Evolutionary conservation across 2,888 invertebrate genomes (phyloP), one percentile per base, ranked within the genome.

Genomic region (Mythimna loreyi): DNA sequence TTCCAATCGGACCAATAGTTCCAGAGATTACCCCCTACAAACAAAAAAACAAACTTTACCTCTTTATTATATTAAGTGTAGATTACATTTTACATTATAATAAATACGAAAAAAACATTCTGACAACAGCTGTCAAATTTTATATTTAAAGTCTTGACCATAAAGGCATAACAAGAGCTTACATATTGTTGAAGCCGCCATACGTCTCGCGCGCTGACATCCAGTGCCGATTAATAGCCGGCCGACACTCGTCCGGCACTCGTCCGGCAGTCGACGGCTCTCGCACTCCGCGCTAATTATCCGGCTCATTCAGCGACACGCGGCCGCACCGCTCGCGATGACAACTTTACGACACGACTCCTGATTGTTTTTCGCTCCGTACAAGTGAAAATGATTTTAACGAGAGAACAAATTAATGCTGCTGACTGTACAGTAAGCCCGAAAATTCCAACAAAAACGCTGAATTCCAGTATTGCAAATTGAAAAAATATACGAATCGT

Each of bases 241-340:
- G 57, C 16, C 52, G 36, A 52, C 63, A 60, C 67, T 57, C 60
- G 80, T 21, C 8, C 64, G 55, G 80, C 61, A n/a, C 56, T 78
- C 78, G 59, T 19, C 40, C 61, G 33, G 56, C 62, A 43, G 52
- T 67, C 78, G 71, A 19, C 33, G 61, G 72, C 60, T 21, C 49
- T 72, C 49, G 23, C 64, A 21, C 65, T 80, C 56, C n/a, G 3
- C 53, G 63, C 66, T 75, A 80, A 80, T 78, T 78, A 78, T 56
- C 56, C 49, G 65, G 21, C 25, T 62, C 70, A 75, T 62, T 80
- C 56, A 76, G 50, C 47, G 40, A 49, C 45, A 50, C 23, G 40
- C 58, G 25, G 21, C n/a, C 43, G 47, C 19, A 47, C 40, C 64
- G 61, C 62, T 33, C 30, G 40, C 50, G 75, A 40, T 58, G 74